Evolutionary conservation across 2,113 vertebrate species (phyloP), one percentile per base, ranked within the genome.

Genomic region (Chaetorhynchus papuensis): DNA sequence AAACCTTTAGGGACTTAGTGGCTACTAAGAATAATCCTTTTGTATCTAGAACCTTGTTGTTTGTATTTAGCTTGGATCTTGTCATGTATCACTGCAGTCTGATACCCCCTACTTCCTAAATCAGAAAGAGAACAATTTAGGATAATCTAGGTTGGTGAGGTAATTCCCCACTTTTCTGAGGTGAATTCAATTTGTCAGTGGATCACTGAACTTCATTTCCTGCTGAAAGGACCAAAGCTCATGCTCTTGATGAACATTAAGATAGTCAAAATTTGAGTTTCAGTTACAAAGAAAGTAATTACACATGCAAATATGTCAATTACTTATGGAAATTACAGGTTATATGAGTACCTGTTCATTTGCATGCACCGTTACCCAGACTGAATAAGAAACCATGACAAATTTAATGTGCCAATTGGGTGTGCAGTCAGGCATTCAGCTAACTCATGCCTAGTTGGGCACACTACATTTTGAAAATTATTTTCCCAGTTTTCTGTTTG

Each of bases 361-460:
- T 81, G 47, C 68, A 95, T 52, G 91, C 91, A 82, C 83, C 70
- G 90, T 92, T 90, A 81, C 83, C 60, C 50, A 74, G 90, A 87
- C 52, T 57, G 66, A 94, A 69, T 39, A 74, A 56, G 72, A 54
- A 94, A 87, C 23, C 28, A n/a, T 41, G 68, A 74, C 24, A 95
- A 94, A 92, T 92, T 59, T 87, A 83, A 68, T 44, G n/a, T 87
- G 35, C 31, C 70, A 78, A 37, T 70, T 71, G 52, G 12, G 13
- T 78, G 44, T 60, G 52, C 69, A 92, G 69, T 68, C 76, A 81
- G 63, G 89, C 89, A 86, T 94, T 90, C 76, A 81, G 21, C 33
- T 83, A 77, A 59, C 23, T 88, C 76, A 89, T 14, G 74, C 45
- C 21, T 81, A 83, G 81, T 83, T 90, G 80, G 52, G 30, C 64